A percentile compares a stretch with the other conserved stretches of the same genome.
Conservation (phyloP, 2,888 invertebrate genomes). For the Noctua janthe region DNA sequence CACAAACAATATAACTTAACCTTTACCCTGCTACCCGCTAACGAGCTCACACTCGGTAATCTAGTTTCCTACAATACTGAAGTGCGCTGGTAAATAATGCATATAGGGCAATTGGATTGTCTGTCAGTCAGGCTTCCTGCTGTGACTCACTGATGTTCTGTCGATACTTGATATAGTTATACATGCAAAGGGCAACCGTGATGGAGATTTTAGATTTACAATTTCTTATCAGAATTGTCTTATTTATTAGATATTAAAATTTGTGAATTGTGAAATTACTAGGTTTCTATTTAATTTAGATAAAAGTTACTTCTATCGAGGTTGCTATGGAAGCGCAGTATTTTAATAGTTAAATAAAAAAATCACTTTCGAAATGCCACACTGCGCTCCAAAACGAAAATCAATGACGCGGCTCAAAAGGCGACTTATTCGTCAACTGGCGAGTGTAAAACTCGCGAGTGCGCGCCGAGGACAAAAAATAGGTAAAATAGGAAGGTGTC, state of each 20-base stretch:
- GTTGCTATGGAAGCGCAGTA: no score
- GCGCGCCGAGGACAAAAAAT: no score
- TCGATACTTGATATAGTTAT: background rate
- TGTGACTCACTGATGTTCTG: slow-evolving; percentile 26
- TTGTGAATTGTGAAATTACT: no score
- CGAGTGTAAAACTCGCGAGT: no score
- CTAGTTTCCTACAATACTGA: slow-evolving; percentile 60
- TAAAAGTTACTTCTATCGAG: no score
- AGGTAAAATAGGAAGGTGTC: no score
- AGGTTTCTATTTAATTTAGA: no score
- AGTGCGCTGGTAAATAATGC: slow-evolving; percentile 69
- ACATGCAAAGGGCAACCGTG: slow-evolving; percentile 61
- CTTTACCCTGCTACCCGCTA: slow-evolving; percentile 19
- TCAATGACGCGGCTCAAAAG: background rate
- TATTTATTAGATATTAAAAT: background rate
- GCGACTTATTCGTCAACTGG: no score
- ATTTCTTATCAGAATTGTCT: background rate
- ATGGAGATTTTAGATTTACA: slow-evolving; percentile 32
- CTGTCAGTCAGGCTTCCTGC: slow-evolving; percentile 70
- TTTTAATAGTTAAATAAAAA: no score
- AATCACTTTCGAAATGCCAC: background rate
- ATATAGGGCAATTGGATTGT: slow-evolving; percentile 78
- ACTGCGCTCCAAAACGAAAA: background rate
- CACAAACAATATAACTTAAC: slow-evolving; percentile 35
- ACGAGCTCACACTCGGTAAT: slow-evolving; percentile 52